phyloP scores from a whole-genome alignment of 2,888 invertebrate species.

The Dinocampus coccinellae region DNA sequence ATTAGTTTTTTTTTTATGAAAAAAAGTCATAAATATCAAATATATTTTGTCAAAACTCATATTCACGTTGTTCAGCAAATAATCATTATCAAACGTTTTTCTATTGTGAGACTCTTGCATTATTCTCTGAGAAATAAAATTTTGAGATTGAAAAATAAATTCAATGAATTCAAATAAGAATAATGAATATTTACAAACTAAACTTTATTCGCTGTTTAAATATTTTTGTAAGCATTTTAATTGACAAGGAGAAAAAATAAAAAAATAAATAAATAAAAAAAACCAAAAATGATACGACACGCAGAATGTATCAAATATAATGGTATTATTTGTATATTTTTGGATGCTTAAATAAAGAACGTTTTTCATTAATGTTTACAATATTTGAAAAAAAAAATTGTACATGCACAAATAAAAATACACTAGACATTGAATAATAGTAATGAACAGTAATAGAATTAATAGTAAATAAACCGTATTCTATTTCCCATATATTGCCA shows the following conservation, averaged over 20 bases:
- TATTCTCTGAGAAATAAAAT: neutral
- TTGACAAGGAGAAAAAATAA: conserved; percentile 43
- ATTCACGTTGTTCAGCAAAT: neutral
- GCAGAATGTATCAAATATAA: conserved; percentile 15
- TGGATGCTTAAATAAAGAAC: neutral
- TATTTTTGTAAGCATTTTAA: conserved; percentile 64
- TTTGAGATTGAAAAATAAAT: neutral
- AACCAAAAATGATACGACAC: too few relatives aligned
- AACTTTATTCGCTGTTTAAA: conserved; percentile 57
- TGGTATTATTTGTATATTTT: conserved; percentile 4
- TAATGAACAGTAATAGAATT: neutral
- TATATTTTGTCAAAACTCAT: neutral
- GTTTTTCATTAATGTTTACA: too few relatives aligned
- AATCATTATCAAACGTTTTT: neutral
- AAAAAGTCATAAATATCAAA: neutral
- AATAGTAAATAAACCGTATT: conserved; percentile 8
- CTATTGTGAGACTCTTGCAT: neutral
- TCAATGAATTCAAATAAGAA: neutral
- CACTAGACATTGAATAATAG: conserved; percentile 49
- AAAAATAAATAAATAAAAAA: too few relatives aligned
- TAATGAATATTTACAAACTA: conserved; percentile 51
- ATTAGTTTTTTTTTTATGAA: neutral
- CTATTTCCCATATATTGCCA: conserved; percentile 53
- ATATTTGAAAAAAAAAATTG: neutral
- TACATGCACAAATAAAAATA: conserved; percentile 35